Base-by-base conservation (phyloP, 2,797 vertebrate genomes). In the Xiphorhynchus erythropygius region DNA sequence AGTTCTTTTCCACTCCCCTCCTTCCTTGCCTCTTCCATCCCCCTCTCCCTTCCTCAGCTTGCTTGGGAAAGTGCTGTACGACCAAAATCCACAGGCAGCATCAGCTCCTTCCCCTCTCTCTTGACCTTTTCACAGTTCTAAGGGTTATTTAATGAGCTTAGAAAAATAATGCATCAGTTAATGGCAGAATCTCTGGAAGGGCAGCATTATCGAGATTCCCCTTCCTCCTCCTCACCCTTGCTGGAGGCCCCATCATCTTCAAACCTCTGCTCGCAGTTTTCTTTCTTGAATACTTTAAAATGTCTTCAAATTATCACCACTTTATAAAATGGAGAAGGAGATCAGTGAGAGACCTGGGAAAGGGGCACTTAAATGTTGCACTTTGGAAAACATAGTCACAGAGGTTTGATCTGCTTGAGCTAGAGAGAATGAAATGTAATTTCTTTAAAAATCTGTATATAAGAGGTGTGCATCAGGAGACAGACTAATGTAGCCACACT, bases 71-170 rank as follows among this genome's bases (percentile, higher is more conserved):
- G 89, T 86, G 30, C 90, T 84, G 24, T 44, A 77, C 3, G 3
- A 74, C 85, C 5, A 3, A 94, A 94, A 96, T 80, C 94, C 94
- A 77, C 93, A 90, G 91, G 95, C 87, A 88, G 83, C 85, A 65
- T 81, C 87, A 85, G 63, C 83, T 94, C 64, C 49, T 91, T 95
- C 85, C 60, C 83, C 74, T 76, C 80, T 95, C 84, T 95, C 92
- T 91, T 97, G 96, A 96, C 94, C 95, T 96, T 96, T 96, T 93
- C 91, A 81, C 83, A 84, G 80, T 90, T 94, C 74, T 96, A 87
- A 97, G 95, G 70, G 74, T 88, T 94, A 95, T 96, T 96, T 96
- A 96, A 96, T 94, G 93, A 94, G 91, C 91, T 94, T 94, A 94
- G 91, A 84, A 94, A 93, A 97, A 94, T 88, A 96, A 96, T 88